These are phyloP conservation scores for Leucophenga montana DNA, from an alignment of 2,888 invertebrate genomes.

Conservation along the genomic window DNA sequence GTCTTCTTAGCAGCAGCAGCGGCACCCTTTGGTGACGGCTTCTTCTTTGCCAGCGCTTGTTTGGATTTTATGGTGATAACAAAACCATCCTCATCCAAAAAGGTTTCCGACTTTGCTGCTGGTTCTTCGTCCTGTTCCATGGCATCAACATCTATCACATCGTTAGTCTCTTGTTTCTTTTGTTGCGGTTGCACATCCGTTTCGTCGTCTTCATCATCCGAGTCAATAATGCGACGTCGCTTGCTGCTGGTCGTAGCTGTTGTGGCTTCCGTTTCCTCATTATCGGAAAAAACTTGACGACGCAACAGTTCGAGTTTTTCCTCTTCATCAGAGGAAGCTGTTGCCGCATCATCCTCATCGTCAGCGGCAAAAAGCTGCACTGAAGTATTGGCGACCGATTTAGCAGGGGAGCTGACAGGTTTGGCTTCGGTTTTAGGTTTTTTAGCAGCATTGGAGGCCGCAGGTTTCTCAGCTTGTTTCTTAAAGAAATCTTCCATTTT, in stretches of 20 bases:
- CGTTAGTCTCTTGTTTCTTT: slow-evolving; percentile 37
- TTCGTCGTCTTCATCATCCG: slow-evolving; percentile 64
- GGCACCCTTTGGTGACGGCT: slow-evolving; percentile 35
- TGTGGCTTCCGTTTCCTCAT: slow-evolving; percentile 48
- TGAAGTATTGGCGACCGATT: slow-evolving; percentile 54
- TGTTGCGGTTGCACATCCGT: slow-evolving; percentile 47
- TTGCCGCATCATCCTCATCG: slow-evolving; percentile 41
- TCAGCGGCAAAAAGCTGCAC: slow-evolving; percentile 62
- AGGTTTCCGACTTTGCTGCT: slow-evolving; percentile 60
- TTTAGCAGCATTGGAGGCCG: slow-evolving; percentile 37
- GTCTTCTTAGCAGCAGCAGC: slow-evolving; percentile 21
- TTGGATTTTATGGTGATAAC: slow-evolving; percentile 66
- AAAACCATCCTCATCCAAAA: slow-evolving; percentile 70
- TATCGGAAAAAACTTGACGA: slow-evolving; percentile 56
- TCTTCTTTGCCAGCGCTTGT: slow-evolving; percentile 48
- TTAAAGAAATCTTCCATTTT: slow-evolving; percentile 51
- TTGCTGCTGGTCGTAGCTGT: slow-evolving; percentile 38
- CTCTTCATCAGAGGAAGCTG: slow-evolving; percentile 67
- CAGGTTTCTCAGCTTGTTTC: slow-evolving; percentile 42
- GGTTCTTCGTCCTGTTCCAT: slow-evolving; percentile 36
- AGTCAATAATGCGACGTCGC: slow-evolving; percentile 68
- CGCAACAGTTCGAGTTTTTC: slow-evolving; percentile 65
- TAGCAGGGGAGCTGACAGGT: slow-evolving; percentile 25
- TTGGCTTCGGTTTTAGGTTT: slow-evolving; percentile 35
- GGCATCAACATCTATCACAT: slow-evolving; percentile 38